Base-by-base conservation (phyloP, 2,888 invertebrate genomes). In the Morpho helenor region DNA sequence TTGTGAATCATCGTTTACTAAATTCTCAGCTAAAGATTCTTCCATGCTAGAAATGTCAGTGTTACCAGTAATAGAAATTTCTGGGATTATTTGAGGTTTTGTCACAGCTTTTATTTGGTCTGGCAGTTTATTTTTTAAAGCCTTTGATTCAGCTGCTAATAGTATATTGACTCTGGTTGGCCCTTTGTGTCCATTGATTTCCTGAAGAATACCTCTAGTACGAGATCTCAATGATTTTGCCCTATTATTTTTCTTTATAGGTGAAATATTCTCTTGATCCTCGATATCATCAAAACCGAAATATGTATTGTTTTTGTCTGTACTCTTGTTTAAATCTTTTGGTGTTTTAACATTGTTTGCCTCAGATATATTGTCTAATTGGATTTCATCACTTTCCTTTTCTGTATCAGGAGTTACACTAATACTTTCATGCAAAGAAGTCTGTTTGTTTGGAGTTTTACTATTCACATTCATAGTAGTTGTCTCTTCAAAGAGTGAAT, bases 241-340 rank as follows among this genome's bases (percentile, higher is more conserved):
- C 67, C 64, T 77, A 44, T 72, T 74, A 7, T 70, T 68, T 44
- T 66, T 62, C 69, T 85, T 87, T 8, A 71, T 59, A 7, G 88
- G 88, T 9, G 82, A 82, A 9, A 84, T 61, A 77, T 91, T 91
- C 60, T 91, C 89, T 64, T 76, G 79, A 63, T 86, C 82, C 50
- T 82, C 82, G 65, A 73, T 84, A 8, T 90, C 87, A 75, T 91
- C 87, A 77, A 91, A 91, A 2, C 91, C 91, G 71, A 91, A 91
- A 63, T 76, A 88, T 62, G 84, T 79, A 44, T 79, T 67, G 46
- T 76, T 66, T 22, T 73, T 65, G 47, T 55, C 39, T 3, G 49
- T 8, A 41, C 69, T 69, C 51, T 72, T 64, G 55, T 68, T 69
- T 55, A 62, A 66, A 43, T 60, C 73, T 68, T 67, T 74, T 69